phyloP scores from a whole-genome alignment of 2,113 vertebrate genomes.

The Xyliphius kryptos region DNA sequence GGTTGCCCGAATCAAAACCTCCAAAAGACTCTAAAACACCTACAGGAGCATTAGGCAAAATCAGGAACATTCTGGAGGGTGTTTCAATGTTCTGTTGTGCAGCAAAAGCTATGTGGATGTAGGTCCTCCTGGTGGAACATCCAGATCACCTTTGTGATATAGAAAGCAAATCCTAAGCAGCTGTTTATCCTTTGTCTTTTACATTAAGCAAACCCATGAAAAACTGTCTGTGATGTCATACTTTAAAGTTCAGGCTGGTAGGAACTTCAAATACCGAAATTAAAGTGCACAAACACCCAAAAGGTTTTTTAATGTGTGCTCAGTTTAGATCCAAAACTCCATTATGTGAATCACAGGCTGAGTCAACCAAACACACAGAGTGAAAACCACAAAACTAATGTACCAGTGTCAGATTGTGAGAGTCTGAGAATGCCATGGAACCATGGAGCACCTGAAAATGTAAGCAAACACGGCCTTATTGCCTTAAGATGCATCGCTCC shows the following conservation, averaged over 20 bases:
- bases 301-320: slow-evolving; percentile 2
- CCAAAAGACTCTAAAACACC: no score
- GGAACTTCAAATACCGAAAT: no score
- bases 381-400: slow-evolving; percentile 1
- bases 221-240: not conserved
- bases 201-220: not conserved
- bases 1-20: no score
- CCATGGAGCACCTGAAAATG: slow-evolving; percentile 8
- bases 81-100: no score
- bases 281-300: no score
- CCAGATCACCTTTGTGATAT: no score
- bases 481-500: slow-evolving; percentile 25
- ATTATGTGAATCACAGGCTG: not conserved
- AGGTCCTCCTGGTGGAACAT: no score
- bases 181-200: not conserved
- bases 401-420: not conserved
- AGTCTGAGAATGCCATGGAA: not conserved
- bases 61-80: no score
- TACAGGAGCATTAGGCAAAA: no score
- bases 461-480: slow-evolving; percentile 16
- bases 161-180: not conserved
- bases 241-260: not conserved
- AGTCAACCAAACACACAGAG: not conserved
- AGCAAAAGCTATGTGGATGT: no score
- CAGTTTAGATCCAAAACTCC: slow-evolving; percentile 1